These are phyloP conservation scores for Chaetogeoica ovagalla DNA, from an alignment of 2,888 invertebrate species.

Conservation along the genomic window DNA sequence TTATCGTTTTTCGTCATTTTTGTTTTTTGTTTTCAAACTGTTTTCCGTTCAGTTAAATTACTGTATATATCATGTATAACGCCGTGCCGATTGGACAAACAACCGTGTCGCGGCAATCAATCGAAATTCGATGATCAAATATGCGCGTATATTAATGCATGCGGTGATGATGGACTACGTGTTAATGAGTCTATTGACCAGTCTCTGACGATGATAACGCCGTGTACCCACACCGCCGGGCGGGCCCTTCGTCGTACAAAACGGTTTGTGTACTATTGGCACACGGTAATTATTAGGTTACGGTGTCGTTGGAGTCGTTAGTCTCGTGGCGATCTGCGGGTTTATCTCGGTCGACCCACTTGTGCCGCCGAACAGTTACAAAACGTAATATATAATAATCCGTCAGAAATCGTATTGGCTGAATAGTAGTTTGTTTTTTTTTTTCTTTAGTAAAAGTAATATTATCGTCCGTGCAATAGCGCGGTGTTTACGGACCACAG, in stretches of 20 bases:
- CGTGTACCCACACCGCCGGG: too few species aligned
- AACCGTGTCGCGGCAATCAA: conserved; percentile 28
- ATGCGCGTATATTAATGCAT: not conserved
- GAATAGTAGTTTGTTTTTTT: not conserved
- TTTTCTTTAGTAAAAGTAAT: conserved; percentile 11
- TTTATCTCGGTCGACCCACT: conserved; percentile 38
- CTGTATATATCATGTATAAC: too few species aligned
- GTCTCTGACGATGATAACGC: conserved; percentile 10
- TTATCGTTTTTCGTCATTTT: too few species aligned
- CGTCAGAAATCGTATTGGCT: not conserved
- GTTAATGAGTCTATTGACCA: not conserved
- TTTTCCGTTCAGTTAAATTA: too few species aligned
- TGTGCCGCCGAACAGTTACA: conserved; percentile 1
- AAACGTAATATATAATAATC: not conserved
- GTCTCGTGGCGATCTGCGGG: conserved; percentile 16
- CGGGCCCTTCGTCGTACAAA: too few species aligned
- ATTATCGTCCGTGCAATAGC: not conserved
- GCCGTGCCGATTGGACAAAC: conserved; percentile 1
- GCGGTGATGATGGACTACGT: not conserved
- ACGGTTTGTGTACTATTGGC: too few species aligned
- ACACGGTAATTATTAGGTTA: conserved; percentile 30
- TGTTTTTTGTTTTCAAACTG: too few species aligned
- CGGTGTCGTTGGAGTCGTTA: conserved; percentile 9
- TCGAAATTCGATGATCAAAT: conserved; percentile 20
- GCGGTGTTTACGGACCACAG: not conserved